Base-by-base conservation (phyloP, 1,140 invertebrate species). In the Hycleus cichorii region DNA sequence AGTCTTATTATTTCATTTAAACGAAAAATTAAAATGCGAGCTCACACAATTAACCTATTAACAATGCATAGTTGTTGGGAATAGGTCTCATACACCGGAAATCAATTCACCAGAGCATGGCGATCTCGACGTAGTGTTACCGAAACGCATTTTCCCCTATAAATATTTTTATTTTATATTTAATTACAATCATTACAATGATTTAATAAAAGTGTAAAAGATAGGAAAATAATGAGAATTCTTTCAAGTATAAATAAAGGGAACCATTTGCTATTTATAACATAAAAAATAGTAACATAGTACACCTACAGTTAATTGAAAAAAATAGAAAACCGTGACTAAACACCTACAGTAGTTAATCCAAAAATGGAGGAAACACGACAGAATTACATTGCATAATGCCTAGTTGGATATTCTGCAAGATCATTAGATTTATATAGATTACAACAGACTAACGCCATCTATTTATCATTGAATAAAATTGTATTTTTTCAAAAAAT, bases 301-400 rank as follows among this genome's bases (percentile, higher is more conserved):
- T 7, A 32, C 32, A 7, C 32, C 32, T 32, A 32, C 32, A 1
- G 0, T 32, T 32, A 32, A 32, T 32, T 32, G 32, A 32, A 7
- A 32, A 32, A 32, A 32, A 32, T 32, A 5, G 32, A 32, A 18
- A 32, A 32, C 32, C 32, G 32, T 32, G 32, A 32, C 32, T 32
- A 32, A 7, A 4, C 32, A 32, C 32, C 32, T 32, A 32, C 32
- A 32, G 32, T 32, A 32, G 32, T 32, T 32, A 39, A 46, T 39
- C 52, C 52, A 47, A 55, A 55, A 55, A 55, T 39, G 45, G 52
- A 47, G 52, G 42, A 53, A 55, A 47, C 52, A 55, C 27, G 44
- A 47, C 43, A 60, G 50, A 25, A 27, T 7, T 32, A 7, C 0
- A 39, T 60, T 60, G 59, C 59, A 60, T 60, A 60, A 60, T 52